phyloP scores from a whole-genome alignment of 2,888 invertebrate genomes.

The Calliopum simillimum region DNA sequence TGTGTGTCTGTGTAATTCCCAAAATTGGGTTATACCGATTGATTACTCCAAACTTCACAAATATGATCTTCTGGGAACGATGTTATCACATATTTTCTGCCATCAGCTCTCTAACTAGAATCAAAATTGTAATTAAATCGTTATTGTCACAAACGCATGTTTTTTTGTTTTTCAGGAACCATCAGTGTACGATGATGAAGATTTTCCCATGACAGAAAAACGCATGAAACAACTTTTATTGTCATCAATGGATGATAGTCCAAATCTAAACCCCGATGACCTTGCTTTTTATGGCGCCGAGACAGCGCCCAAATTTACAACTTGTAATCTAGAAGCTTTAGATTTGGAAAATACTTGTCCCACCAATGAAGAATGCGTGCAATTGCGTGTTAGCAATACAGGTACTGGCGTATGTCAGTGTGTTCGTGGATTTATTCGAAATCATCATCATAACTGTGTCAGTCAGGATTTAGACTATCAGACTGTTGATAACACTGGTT shows the following conservation, averaged over 20 bases:
- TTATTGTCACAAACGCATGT: too few species aligned
- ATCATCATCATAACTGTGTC: slow-evolving; percentile 66
- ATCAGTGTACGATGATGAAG: slow-evolving; percentile 60
- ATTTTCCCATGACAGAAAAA: slow-evolving; percentile 60
- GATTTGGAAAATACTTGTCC: slow-evolving; percentile 69
- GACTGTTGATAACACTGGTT: slow-evolving; percentile 45
- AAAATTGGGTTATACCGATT: too few species aligned
- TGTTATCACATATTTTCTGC: too few species aligned
- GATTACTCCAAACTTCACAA: too few species aligned
- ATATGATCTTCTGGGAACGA: too few species aligned
- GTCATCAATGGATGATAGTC: slow-evolving; percentile 59
- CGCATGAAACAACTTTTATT: slow-evolving; percentile 60
- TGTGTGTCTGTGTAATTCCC: too few species aligned
- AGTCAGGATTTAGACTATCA: slow-evolving; percentile 55
- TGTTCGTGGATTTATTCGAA: slow-evolving; percentile 72
- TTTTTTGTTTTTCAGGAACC: slow-evolving; percentile 33
- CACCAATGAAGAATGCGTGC: slow-evolving; percentile 78
- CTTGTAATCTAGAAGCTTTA: slow-evolving; percentile 72
- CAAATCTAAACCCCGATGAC: slow-evolving; percentile 68
- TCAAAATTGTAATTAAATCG: too few species aligned
- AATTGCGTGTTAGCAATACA: slow-evolving; percentile 69
- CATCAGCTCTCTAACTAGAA: too few species aligned
- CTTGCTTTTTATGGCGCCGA: slow-evolving; percentile 65
- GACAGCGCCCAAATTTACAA: slow-evolving; percentile 65
- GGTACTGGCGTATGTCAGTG: slow-evolving; percentile 79